Conservation (phyloP, 2,888 invertebrate genomes). For the Aethes cnicana region DNA sequence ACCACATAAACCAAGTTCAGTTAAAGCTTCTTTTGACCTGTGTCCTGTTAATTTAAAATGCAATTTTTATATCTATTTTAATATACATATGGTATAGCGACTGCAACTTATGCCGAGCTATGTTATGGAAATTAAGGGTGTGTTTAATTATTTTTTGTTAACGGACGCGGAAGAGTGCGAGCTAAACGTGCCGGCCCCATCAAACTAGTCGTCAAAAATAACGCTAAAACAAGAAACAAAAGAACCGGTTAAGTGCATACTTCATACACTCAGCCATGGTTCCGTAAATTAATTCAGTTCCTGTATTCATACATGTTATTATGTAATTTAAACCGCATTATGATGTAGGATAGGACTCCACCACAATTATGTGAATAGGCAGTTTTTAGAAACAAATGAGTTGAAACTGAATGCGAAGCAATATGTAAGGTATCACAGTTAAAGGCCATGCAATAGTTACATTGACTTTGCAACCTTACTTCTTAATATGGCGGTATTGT, state of each 20-base stretch:
- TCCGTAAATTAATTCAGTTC: constrained; percentile 3
- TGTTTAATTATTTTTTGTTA: constrained; percentile 9
- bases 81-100: too few species aligned
- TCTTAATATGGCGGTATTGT: constrained; percentile 16
- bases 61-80: too few species aligned
- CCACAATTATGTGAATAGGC: too few species aligned
- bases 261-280: constrained; percentile 1
- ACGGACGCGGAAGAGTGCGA: constrained; percentile 18
- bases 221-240: constrained; percentile 27
- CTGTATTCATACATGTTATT: neutral
- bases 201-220: constrained; percentile 30
- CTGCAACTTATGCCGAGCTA: too few species aligned
- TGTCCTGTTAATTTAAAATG: too few species aligned
- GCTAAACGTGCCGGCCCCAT: constrained; percentile 26
- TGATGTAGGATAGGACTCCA: too few species aligned
- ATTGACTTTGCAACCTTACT: constrained; percentile 16
- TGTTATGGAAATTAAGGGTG: constrained; percentile 7
- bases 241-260: constrained; percentile 20
- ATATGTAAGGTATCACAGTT: neutral
- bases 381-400: neutral
- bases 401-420: neutral
- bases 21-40: too few species aligned
- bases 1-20: too few species aligned
- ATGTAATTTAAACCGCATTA: neutral
- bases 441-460: constrained; percentile 12